Evolutionary conservation across 2,113 vertebrate genomes (phyloP).

Genomic region (Euleptes europaea): DNA sequence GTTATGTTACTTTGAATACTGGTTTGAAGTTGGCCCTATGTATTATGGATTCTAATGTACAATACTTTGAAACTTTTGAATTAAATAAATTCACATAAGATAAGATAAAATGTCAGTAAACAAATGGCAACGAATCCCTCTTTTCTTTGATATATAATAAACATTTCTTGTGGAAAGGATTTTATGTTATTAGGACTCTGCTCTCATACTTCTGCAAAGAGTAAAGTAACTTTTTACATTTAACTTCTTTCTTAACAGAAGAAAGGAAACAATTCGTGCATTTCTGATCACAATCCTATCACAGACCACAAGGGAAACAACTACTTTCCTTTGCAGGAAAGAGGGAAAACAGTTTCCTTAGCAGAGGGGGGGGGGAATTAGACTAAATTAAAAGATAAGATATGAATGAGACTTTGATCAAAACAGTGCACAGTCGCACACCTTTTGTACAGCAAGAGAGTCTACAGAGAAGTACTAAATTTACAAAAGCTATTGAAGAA

Average conservation of each 20-base stretch:
- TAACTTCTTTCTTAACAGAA: background rate
- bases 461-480: slow-evolving; percentile 18
- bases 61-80: too few species aligned
- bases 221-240: background rate
- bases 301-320: background rate
- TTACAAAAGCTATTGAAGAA: slow-evolving; percentile 24
- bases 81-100: background rate
- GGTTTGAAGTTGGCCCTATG: too few species aligned
- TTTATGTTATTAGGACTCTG: background rate
- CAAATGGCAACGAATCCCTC: background rate
- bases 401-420: background rate
- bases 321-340: background rate
- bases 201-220: background rate
- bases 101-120: background rate
- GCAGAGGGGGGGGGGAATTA: background rate
- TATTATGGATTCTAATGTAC: too few species aligned
- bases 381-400: slow-evolving; percentile 19
- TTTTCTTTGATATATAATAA: background rate
- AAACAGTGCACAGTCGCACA: background rate
- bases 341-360: background rate
- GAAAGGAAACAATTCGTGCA: background rate
- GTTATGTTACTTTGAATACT: too few species aligned
- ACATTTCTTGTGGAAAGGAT: background rate
- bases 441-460: background rate
- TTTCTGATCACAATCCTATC: background rate